phyloP scores from a whole-genome alignment of 2,888 invertebrate genomes.

The Cerceris rybyensis region DNA sequence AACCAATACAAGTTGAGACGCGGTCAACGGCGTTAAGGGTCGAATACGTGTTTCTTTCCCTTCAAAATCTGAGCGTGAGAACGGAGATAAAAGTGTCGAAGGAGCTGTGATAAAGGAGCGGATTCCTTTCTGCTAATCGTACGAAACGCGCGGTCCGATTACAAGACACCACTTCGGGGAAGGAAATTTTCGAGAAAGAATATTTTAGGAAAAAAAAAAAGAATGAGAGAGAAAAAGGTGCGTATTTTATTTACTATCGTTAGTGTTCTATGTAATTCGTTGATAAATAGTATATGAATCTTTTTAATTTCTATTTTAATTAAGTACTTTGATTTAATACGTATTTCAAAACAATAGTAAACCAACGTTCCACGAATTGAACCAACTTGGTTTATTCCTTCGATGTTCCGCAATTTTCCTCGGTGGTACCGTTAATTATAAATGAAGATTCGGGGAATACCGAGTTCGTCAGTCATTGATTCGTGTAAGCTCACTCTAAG shows the following conservation, averaged over 20 bases:
- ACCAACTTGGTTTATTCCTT: too few relatives aligned
- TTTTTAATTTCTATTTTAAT: too few relatives aligned
- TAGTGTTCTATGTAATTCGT: too few relatives aligned
- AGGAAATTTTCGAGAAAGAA: background rate
- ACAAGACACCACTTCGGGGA: slow-evolving; percentile 25
- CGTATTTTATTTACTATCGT: background rate
- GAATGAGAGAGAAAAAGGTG: too few relatives aligned
- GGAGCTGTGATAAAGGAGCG: slow-evolving; percentile 60
- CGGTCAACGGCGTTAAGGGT: slow-evolving; percentile 43
- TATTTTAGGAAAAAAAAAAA: background rate
- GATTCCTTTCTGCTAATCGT: slow-evolving; percentile 34
- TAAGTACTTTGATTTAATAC: too few relatives aligned
- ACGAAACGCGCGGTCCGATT: slow-evolving; percentile 45
- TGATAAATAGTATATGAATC: too few relatives aligned
- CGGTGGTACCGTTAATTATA: too few relatives aligned
- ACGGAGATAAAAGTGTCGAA: slow-evolving; percentile 62
- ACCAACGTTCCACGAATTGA: too few relatives aligned
- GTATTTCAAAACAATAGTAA: too few relatives aligned
- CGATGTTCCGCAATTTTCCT: background rate
- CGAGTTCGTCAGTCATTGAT: too few relatives aligned
- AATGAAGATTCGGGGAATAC: too few relatives aligned
- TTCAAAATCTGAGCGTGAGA: slow-evolving; percentile 63
- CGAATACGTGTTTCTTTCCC: slow-evolving; percentile 36
- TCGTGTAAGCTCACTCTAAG: too few relatives aligned
- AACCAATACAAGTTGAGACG: slow-evolving; percentile 26